Percentiles rank a stretch among this genome's conserved stretches.
Evolutionary conservation across 1,140 invertebrate species (phyloP).

Genomic region (Ceratina australensis): DNA sequence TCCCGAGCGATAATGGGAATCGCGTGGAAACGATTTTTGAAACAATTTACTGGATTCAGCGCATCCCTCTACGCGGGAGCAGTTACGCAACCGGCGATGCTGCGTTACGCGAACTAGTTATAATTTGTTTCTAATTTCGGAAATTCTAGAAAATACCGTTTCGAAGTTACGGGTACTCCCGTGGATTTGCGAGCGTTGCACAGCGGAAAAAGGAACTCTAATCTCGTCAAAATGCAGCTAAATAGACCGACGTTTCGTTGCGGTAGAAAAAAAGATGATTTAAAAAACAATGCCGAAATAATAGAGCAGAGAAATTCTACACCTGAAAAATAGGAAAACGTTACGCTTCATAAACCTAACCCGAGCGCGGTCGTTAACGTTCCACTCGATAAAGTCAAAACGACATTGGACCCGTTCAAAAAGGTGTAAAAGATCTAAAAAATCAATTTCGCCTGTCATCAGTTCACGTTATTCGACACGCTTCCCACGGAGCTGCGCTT

Average conservation of each 20-base stretch:
- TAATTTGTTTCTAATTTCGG: not conserved
- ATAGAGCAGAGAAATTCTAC: not conserved
- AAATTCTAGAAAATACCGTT: not conserved
- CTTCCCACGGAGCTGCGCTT: no score
- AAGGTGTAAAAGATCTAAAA: not conserved
- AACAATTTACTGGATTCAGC: not conserved
- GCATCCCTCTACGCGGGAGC: no score
- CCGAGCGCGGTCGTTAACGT: constrained; percentile 3
- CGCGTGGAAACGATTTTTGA: not conserved
- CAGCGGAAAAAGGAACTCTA: not conserved
- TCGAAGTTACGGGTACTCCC: not conserved
- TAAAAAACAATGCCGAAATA: not conserved
- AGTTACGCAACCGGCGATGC: not conserved
- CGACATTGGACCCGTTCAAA: not conserved
- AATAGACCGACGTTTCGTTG: not conserved
- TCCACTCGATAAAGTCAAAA: constrained; percentile 4
- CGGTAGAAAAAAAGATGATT: not conserved
- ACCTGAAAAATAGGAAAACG: not conserved
- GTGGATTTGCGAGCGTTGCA: not conserved
- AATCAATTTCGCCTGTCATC: not conserved
- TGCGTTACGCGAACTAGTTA: not conserved
- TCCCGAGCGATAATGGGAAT: no score
- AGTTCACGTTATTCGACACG: no score
- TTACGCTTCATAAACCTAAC: constrained; percentile 13
- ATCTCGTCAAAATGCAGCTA: not conserved